Evolutionary conservation across 2,888 invertebrate genomes (phyloP), one percentile per base, ranked within the genome.

Genomic region (Teleogryllus oceanicus): DNA sequence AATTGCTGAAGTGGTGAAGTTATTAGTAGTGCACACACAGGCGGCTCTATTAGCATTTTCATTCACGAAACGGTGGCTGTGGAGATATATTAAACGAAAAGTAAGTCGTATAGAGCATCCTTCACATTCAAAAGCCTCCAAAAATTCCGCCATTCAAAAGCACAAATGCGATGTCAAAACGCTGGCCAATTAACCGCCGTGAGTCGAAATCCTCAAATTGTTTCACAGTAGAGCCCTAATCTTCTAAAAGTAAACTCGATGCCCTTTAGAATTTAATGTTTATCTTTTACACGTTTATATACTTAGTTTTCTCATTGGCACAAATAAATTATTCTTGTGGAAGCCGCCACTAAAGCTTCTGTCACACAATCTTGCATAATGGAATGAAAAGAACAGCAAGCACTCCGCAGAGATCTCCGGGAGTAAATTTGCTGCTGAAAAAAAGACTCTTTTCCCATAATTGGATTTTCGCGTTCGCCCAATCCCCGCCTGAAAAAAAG

Each of bases 111-210:
- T 18, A 62, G 62, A 62, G 62, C n/a, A 62, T 62, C 62, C 62
- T 62, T 62, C 62, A 18, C 62, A 18, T 62, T 62, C 62, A 62
- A 62, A 62, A 62, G 62, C 16, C 13, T n/a, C n/a, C n/a, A n/a
- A 62, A 62, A 62, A 62, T 62, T n/a, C 62, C 13, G 62, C 62
- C 62, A 62, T 62, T 62, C 62, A 62, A 62, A 62, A 62, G 62
- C 62, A n/a, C 62, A 62, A 62, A 62, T 62, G 62, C 62, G 62
- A 62, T 62, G 62, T 62, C 62, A n/a, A 62, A 62, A 62, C 62
- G n/a, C n/a, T 13, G 62, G 62, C 62, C 62, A 62, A 62, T 62
- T 62, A 62, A 62, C 62, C n/a, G n/a, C 62, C 62, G 62, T 62
- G 62, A 62, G 62, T 62, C 62, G 4, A 62, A 62, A 62, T 62